Percentiles rank a stretch among this genome's conserved stretches.
Conservation (phyloP, 2,888 invertebrate species). For the Melieria crassipennis region DNA sequence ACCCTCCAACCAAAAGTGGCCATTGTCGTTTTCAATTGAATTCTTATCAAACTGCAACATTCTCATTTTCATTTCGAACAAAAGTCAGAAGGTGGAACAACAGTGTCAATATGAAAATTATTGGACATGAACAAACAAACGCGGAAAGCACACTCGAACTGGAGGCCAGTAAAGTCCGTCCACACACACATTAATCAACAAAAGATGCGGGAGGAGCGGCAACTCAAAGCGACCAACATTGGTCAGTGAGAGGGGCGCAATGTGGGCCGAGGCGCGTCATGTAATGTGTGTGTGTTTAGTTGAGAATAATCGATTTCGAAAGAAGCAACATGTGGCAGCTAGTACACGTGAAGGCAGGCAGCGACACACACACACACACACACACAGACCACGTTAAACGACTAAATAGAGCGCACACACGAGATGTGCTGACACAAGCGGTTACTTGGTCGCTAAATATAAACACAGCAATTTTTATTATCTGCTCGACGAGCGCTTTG, state of each 20-base stretch:
- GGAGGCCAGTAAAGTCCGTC: neutral
- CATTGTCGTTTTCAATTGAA: too few species aligned
- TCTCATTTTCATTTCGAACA: too few species aligned
- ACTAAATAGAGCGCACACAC: neutral
- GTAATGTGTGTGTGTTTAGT: too few species aligned
- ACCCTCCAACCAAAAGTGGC: too few species aligned
- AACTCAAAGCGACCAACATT: too few species aligned
- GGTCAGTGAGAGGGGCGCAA: too few species aligned
- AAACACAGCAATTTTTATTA: neutral
- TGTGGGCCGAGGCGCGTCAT: too few species aligned
- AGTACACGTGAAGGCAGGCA: neutral
- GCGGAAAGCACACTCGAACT: neutral
- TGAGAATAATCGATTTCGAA: neutral
- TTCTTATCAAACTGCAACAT: too few species aligned
- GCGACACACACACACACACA: slow-evolving; percentile 1
- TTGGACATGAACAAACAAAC: slow-evolving; percentile 5
- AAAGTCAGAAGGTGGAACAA: neutral
- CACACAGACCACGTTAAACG: neutral
- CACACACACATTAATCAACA: too few species aligned
- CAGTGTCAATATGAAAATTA: slow-evolving; percentile 3
- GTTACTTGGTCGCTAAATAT: slow-evolving; percentile 1
- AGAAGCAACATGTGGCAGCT: slow-evolving; percentile 13
- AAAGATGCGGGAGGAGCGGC: too few species aligned
- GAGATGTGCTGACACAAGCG: neutral
- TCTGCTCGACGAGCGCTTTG: too few species aligned